Conservation (phyloP, 2,888 invertebrate species). For the Apamea anceps region DNA sequence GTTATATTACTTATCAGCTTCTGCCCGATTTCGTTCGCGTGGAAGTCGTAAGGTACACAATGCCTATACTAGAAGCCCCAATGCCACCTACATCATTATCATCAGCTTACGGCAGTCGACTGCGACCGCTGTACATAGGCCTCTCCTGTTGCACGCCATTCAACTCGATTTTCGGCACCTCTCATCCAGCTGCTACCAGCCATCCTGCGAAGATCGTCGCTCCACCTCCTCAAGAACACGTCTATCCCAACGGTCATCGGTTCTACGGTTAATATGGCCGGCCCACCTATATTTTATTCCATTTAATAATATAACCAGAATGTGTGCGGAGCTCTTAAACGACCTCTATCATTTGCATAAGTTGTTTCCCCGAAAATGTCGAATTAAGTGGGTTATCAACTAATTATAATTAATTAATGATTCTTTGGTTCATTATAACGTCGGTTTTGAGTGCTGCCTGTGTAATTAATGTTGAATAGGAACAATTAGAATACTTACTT, state of each 20-base stretch:
- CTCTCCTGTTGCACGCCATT: neutral
- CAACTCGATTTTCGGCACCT: neutral
- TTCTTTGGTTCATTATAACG: constrained; percentile 12
- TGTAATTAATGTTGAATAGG: constrained; percentile 10
- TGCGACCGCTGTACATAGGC: neutral
- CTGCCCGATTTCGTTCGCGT: no score
- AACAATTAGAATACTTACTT: constrained; percentile 14
- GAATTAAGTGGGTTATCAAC: constrained; percentile 40
- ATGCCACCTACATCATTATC: neutral
- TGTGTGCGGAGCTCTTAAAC: constrained; percentile 6
- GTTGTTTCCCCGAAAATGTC: constrained; percentile 31
- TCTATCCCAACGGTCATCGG: neutral
- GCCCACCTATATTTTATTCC: constrained; percentile 1
- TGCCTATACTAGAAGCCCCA: neutral
- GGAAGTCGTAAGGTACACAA: no score
- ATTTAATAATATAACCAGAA: neutral
- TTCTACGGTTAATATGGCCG: neutral
- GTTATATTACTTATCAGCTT: no score
- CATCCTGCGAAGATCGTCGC: neutral
- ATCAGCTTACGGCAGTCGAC: no score
- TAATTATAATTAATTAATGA: constrained; percentile 35
- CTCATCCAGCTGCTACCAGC: neutral
- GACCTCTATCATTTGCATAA: constrained; percentile 34
- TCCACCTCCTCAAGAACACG: neutral
- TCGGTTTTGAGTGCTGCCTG: neutral